These are phyloP conservation scores for Apocrypta bakeri DNA, from an alignment of 1,140 invertebrate species.

Conservation along the genomic window DNA sequence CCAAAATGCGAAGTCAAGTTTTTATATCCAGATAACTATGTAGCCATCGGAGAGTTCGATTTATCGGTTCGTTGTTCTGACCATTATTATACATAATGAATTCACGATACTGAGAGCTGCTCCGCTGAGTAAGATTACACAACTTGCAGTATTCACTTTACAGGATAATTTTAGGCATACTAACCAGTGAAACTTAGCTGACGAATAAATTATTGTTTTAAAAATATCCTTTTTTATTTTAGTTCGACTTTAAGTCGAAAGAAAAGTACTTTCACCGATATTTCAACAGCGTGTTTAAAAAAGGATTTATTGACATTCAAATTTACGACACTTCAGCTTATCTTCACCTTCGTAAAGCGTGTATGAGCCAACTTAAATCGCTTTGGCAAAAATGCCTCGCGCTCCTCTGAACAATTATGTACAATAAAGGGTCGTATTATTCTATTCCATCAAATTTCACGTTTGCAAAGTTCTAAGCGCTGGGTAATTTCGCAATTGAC, in stretches of 20 bases:
- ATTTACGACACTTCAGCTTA: neutral
- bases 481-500: constrained; percentile 16
- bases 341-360: neutral
- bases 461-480: constrained; percentile 26
- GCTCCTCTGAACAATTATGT: constrained; percentile 21
- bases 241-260: no score
- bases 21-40: neutral
- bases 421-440: constrained; percentile 29
- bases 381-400: neutral
- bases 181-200: no score
- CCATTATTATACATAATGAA: neutral
- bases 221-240: no score
- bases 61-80: neutral
- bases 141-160: neutral
- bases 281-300: no score
- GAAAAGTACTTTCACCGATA: no score
- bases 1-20: neutral
- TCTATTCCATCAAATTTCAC: constrained; percentile 30
- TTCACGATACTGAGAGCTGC: neutral
- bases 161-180: no score
- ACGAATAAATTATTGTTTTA: no score
- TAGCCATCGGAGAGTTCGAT: neutral
- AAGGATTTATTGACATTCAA: neutral
- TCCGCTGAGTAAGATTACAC: neutral
- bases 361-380: neutral